Evolutionary conservation across 2,888 invertebrate genomes (phyloP).

Genomic region (Agapostemon virescens): DNA sequence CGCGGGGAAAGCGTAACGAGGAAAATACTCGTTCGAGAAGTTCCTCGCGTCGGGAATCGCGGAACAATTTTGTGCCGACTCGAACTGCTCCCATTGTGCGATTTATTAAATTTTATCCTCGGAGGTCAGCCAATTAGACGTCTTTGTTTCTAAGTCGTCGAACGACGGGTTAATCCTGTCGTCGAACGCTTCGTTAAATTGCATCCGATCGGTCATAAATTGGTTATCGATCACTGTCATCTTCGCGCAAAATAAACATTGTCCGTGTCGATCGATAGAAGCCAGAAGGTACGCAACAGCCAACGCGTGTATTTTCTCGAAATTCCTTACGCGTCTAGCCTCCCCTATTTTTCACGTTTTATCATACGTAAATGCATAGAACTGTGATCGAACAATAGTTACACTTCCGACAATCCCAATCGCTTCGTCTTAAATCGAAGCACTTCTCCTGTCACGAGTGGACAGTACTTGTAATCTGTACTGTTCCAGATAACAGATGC

Average conservation of each 20-base stretch:
- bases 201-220: not conserved
- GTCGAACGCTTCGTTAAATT: not conserved
- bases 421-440: not conserved
- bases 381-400: not conserved
- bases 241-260: not conserved
- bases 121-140: not conserved
- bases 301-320: no score
- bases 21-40: not conserved
- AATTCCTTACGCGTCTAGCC: no score
- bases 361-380: no score
- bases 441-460: not conserved
- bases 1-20: slow-evolving; percentile 1
- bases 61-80: not conserved
- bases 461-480: not conserved
- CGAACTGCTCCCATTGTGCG: not conserved
- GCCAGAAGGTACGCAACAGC: not conserved
- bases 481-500: not conserved
- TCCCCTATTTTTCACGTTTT: no score
- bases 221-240: not conserved
- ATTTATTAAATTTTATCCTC: not conserved
- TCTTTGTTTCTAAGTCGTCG: not conserved
- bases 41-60: not conserved
- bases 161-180: not conserved
- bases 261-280: not conserved
- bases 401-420: not conserved